Evolutionary conservation across 2,888 invertebrate species (phyloP), one percentile per base, ranked within the genome.

Genomic region (Stenolophus ochropezus): DNA sequence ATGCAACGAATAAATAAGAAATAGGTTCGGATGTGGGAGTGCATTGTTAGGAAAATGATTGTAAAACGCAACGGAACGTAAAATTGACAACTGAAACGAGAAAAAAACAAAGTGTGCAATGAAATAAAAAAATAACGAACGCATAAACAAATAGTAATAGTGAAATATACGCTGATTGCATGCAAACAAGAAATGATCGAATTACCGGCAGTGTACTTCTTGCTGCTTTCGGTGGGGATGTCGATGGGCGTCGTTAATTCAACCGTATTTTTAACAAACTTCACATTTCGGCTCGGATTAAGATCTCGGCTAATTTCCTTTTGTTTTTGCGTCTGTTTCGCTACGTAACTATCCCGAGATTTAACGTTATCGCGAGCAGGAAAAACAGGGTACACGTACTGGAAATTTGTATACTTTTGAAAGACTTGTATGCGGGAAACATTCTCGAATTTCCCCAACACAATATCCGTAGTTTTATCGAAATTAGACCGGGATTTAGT

Each of bases 381-480:
- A 84, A 92, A 91, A 86, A 92, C 89, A 1, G 95, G 96, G 88
- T 94, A 95, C 84, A 95, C 94, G 85, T 94, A 92, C 87, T 94
- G 94, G 84, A 94, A 94, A 90, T 94, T 94, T 84, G 93, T 93
- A 88, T 94, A 94, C 85, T 93, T 93, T 88, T 94, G 93, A 89
- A 94, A 94, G 81, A 94, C 90, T 85, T 92, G 93, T 88, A 94
- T 93, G 87, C 93, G 93, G 75, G 89, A 88, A 42, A 82, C 61
- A 75, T 81, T 81, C n/a, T 81, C 81, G 49, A 71, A 79, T 69
- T 71, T 79, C n/a, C 71, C 53, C 33, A 79, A 53, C 42, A 79
- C 33, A 79, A 71, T 79, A 51, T 79, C 79, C 16, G 79, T 71
- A 20, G 53, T 71, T 71, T 79, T 79, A 27, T 81, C 75, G 21